Base-by-base conservation (phyloP, 1,140 invertebrate genomes). In the Cecropterus lyciades region DNA sequence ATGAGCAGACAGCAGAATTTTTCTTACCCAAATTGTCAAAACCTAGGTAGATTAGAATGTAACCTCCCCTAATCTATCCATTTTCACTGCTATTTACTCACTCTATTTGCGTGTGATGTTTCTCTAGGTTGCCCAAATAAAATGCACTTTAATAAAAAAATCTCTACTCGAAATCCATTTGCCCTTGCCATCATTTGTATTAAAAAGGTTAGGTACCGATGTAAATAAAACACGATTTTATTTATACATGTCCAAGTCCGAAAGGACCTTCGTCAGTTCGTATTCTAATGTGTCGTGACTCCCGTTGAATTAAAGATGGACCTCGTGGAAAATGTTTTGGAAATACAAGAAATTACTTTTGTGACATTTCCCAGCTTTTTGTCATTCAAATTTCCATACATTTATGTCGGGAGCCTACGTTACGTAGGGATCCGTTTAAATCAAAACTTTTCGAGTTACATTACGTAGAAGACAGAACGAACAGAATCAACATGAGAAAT, bases 251-350 rank as follows among this genome's bases (percentile, higher is more conserved):
- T 51, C 20, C 48, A 27, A 27, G 11, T 27, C 48, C 20, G 3
- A 27, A 51, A 9, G 20, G 27, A 51, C 48, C 48, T 51, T 51
- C 48, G 48, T 51, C 48, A 51, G 20, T 27, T 27, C 48, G 17
- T 27, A 27, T 27, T 51, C 20, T 8, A 51, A 51, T 51, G 17
- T 51, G 15, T n/a, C 45, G 15, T 24, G 45, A 48, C 15, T 48
- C 45, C 14, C 45, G 45, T 48, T 48, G 45, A 48, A 48, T 48
- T 20, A 48, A 48, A 48, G 6, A 48, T 48, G 6, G 9, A 17
- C 5, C 3, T 17, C 16, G 16, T 11, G 10, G 8, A 20, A 20
- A 48, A 48, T 48, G 16, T 40, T 46, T 2, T 48, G 45, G 45
- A 48, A 40, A 40, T 40, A 40, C 37, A 40, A n/a, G 37, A 40